Conservation (phyloP, 2,888 invertebrate species). For the Xanthorhoe spadicearia region DNA sequence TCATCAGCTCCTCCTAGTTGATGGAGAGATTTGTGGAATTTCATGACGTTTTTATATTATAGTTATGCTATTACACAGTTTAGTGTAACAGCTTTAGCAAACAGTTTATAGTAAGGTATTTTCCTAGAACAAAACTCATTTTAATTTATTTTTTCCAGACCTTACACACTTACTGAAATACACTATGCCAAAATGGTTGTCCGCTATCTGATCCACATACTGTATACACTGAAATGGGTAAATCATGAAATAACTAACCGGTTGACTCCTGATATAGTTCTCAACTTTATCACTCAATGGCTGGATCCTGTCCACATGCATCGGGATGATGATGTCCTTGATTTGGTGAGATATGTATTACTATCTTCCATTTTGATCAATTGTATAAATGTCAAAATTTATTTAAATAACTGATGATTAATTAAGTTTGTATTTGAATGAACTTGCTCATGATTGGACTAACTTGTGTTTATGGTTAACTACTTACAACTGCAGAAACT, state of each 20-base stretch:
- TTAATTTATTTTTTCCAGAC: conserved; percentile 47
- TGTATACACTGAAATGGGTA: conserved; percentile 63
- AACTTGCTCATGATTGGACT: too few relatives aligned
- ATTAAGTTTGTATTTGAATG: too few relatives aligned
- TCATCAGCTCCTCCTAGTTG: too few relatives aligned
- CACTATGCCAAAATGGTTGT: conserved; percentile 64
- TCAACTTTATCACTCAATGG: conserved; percentile 71
- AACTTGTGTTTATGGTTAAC: too few relatives aligned
- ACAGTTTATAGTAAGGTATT: neutral
- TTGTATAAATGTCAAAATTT: too few relatives aligned
- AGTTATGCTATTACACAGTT: too few relatives aligned
- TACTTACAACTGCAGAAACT: too few relatives aligned
- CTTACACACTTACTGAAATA: conserved; percentile 65
- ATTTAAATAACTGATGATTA: too few relatives aligned
- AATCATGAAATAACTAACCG: conserved; percentile 47
- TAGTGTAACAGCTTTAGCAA: too few relatives aligned
- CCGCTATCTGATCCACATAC: conserved; percentile 61
- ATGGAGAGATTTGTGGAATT: too few relatives aligned
- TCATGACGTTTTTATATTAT: too few relatives aligned
- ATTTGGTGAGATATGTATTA: conserved; percentile 53
- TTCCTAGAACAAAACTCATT: neutral
- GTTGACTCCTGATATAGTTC: conserved; percentile 58
- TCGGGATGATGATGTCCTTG: conserved; percentile 53
- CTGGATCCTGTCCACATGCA: conserved; percentile 59
- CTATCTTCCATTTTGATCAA: neutral